Evolutionary conservation across 2,888 invertebrate species (phyloP).

Genomic region (Syrphus vitripennis): DNA sequence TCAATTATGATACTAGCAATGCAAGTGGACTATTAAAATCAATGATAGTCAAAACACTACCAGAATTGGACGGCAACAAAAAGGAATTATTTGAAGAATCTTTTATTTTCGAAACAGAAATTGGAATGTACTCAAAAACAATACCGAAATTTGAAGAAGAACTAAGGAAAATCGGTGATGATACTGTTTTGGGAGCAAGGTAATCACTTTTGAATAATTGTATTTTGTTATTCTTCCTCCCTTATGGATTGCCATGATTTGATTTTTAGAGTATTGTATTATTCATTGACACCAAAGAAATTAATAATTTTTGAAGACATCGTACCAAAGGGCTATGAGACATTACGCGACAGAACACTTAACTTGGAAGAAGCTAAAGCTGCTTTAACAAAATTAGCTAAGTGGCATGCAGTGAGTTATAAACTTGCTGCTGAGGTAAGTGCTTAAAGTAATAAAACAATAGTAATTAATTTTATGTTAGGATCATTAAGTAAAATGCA

Average conservation of each 20-base stretch:
- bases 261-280: conserved; percentile 43
- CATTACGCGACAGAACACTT: conserved; percentile 42
- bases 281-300: conserved; percentile 52
- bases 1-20: conserved; percentile 7
- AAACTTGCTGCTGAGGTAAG: conserved; percentile 64
- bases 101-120: conserved; percentile 63
- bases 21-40: conserved; percentile 22
- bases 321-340: conserved; percentile 43
- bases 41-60: conserved; percentile 70
- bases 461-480: too few species aligned
- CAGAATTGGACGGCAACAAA: conserved; percentile 52
- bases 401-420: conserved; percentile 71
- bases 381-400: conserved; percentile 63
- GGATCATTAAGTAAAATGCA: too few species aligned
- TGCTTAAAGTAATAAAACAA: too few species aligned
- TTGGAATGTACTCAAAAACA: conserved; percentile 55
- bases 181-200: conserved; percentile 60
- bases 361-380: conserved; percentile 59
- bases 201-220: conserved; percentile 20
- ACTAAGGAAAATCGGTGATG: conserved; percentile 48
- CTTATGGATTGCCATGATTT: background rate
- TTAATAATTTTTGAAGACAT: conserved; percentile 70
- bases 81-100: conserved; percentile 50
- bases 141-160: conserved; percentile 62
- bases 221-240: background rate